Conservation (phyloP, 1,140 invertebrate species). For the Euwallacea similis region DNA sequence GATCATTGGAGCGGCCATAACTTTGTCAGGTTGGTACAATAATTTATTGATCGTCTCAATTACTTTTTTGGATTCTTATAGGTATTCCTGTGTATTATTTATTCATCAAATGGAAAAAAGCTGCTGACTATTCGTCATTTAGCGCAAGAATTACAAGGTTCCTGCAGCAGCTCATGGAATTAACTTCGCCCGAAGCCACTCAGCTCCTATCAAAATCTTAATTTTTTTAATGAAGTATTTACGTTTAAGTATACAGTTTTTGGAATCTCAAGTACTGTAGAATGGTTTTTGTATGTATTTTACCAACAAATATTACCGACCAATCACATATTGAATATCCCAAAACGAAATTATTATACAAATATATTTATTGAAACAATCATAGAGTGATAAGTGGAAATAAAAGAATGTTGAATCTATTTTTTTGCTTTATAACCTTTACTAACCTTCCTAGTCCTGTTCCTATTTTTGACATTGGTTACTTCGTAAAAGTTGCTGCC, state of each 20-base stretch:
- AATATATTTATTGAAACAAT: no score
- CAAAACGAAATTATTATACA: no score
- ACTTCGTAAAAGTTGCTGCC: conserved; percentile 93
- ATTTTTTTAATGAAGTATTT: conserved; percentile 7
- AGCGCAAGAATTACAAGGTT: conserved; percentile 54
- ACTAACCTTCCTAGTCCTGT: conserved; percentile 62
- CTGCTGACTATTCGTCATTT: conserved; percentile 52
- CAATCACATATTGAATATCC: no score
- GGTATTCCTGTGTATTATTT: conserved; percentile 90
- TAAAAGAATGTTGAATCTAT: no score
- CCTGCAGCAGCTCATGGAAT: conserved; percentile 57
- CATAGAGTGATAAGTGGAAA: no score
- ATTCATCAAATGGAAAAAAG: conserved; percentile 85
- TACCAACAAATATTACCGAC: background rate
- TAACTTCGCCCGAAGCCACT: conserved; percentile 47
- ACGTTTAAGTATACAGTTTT: background rate
- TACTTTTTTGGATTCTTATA: conserved; percentile 9
- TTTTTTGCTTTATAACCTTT: no score
- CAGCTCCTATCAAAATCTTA: conserved; percentile 37
- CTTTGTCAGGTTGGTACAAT: conserved; percentile 61
- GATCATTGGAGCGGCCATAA: conserved; percentile 79
- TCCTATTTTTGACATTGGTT: conserved; percentile 90
- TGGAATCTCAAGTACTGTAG: background rate
- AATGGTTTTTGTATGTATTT: conserved; percentile 1
- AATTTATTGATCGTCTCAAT: no score